Percentiles rank a stretch among this genome's conserved stretches.
Evolutionary conservation across 2,113 vertebrate genomes (phyloP).

Genomic region (Fregata magnificens): DNA sequence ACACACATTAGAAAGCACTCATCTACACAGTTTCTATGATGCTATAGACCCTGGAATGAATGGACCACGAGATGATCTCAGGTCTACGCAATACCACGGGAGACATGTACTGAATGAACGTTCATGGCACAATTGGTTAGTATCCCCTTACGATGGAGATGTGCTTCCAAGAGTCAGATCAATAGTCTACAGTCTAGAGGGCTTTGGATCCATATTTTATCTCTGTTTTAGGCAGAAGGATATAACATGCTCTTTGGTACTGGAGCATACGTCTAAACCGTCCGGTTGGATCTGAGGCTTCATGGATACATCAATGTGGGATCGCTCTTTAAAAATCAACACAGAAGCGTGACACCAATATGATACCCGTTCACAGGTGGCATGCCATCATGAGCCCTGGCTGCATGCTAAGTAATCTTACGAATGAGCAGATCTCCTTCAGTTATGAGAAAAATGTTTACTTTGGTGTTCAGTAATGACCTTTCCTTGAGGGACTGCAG

Average conservation of each 20-base stretch:
- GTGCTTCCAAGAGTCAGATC: background rate
- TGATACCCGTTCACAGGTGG: background rate
- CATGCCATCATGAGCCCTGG: background rate
- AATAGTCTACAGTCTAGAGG: background rate
- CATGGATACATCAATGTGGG: background rate
- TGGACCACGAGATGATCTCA: background rate
- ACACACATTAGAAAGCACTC: background rate
- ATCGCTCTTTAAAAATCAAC: background rate
- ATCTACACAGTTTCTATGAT: background rate
- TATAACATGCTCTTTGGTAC: background rate
- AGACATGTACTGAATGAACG: background rate
- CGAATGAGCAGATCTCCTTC: background rate
- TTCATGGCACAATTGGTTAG: accelerated
- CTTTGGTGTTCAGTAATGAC: background rate
- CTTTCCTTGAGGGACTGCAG: background rate
- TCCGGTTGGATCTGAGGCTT: background rate
- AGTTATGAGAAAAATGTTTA: background rate
- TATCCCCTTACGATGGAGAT: background rate
- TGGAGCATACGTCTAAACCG: background rate
- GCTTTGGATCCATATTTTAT: background rate
- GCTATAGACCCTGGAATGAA: background rate
- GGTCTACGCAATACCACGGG: background rate
- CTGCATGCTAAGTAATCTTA: background rate
- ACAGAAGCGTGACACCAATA: background rate
- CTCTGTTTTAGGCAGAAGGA: background rate